Base-by-base conservation (phyloP, 2,113 vertebrate species). In the Malurus cyaneus region DNA sequence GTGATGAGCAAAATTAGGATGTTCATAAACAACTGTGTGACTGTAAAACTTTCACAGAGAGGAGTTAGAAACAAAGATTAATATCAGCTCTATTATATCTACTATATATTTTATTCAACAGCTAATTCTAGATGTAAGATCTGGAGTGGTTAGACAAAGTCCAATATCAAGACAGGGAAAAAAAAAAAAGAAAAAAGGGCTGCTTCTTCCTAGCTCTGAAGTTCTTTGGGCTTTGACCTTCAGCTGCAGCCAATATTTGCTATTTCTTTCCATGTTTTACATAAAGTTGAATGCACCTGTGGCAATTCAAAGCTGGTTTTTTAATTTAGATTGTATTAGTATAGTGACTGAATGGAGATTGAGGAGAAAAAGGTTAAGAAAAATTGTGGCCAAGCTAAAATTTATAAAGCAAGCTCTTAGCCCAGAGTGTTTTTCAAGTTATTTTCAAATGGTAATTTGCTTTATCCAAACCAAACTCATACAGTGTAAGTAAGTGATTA, bases 381-480 rank as follows among this genome's bases (percentile, higher is more conserved):
- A 97, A 96, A 97, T 80, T 97, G 94, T 96, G 96, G 97, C 97
- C 98, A 97, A 98, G 98, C 97, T 97, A 97, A 97, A 97, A 98
- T 98, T 98, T 98, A 97, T 97, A 98, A 98, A 98, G 97, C 98
- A 96, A 98, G 97, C 97, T 98, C 98, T 98, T 99, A 96, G 98
- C 98, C 98, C 98, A 97, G 97, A 99, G 98, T 99, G 98, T 98
- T 99, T 98, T 98, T 98, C 97, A 97, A 98, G 98, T 99, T 98
- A 99, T 99, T 99, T 99, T 99, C 98, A 99, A 99, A 99, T 98
- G 98, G 97, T 99, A 99, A 99, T 99, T 99, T 98, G 98, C 98
- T 99, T 99, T 99, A 99, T 99, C 98, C 98, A 98, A 97, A 98
- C 98, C 97, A 98, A 99, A 99, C 98, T 98, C 98, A 98, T 98